Conservation (phyloP, 1,140 invertebrate genomes). For the Neotoxoptera formosana region DNA sequence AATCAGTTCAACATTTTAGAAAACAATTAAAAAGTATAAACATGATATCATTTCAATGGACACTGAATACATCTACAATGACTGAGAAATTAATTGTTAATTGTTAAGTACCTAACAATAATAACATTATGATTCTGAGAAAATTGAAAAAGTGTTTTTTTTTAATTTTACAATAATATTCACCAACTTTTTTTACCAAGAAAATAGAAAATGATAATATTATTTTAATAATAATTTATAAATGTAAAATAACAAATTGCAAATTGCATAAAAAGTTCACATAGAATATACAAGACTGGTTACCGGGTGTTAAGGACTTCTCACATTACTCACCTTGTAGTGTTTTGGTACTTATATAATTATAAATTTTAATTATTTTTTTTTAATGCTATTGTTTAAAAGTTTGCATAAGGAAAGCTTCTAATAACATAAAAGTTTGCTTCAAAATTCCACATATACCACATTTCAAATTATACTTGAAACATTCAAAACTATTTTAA, state of each 20-base stretch:
- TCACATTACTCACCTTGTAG: too few relatives aligned
- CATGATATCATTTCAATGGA: not conserved
- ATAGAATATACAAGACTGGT: not conserved
- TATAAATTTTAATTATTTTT: too few relatives aligned
- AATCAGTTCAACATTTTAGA: not conserved
- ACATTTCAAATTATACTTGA: not conserved
- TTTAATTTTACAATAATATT: too few relatives aligned
- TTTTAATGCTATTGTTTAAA: too few relatives aligned
- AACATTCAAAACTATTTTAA: not conserved
- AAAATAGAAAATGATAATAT: not conserved
- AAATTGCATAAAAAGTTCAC: not conserved
- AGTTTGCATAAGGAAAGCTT: too few relatives aligned
- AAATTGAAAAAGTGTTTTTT: not conserved
- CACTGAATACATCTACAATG: not conserved
- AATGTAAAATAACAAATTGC: not conserved
- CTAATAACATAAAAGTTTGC: not conserved
- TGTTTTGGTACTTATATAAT: too few relatives aligned
- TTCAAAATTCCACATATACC: not conserved
- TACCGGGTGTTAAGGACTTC: not conserved
- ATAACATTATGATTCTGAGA: not conserved
- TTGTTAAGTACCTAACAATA: not conserved
- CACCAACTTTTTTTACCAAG: too few relatives aligned
- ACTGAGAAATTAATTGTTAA: not conserved
- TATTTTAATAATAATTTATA: not conserved
- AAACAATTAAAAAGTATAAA: not conserved